Base-by-base conservation (phyloP, 2,797 vertebrate genomes). In the Tachyglossus aculeatus region DNA sequence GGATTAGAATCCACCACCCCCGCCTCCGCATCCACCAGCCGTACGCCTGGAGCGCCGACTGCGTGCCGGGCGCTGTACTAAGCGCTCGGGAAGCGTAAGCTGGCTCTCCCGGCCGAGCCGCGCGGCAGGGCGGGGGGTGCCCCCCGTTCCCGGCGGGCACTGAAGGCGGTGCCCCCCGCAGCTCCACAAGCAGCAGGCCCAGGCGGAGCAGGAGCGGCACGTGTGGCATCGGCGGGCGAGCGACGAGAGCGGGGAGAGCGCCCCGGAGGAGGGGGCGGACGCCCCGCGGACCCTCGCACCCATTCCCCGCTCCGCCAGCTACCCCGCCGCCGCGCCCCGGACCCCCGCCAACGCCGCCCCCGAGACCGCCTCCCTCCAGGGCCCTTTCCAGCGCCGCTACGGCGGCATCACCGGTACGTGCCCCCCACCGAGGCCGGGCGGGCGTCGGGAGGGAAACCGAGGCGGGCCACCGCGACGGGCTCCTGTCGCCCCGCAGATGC, bases 161-260 rank as follows among this genome's bases (percentile, higher is more conserved):
- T 2, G 24, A 51, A 7, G 8, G 13, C 9, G n/a, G 16, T 5
- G 19, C 39, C 29, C 66, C 73, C 90, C 88, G 65, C 93, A 99
- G 93, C 82, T 94, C 86, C 93, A 94, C 87, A 98, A 99, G 85
- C 97, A 98, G 90, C 97, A 98, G 11, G 94, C 95, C 2, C 95
- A 95, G 33, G 90, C 94, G 2, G 96, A 97, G 63, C 90, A 96
- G 0, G 96, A 96, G 32, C 92, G 97, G 44, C 98, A 99, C 80
- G 95, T 96, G 3, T 99, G 98, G 98, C 97, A 99, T 90, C 89
- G 97, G 16, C 95, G 94, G 78, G 97, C 98, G 75, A 99, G 98
- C 0, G 98, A 99, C 0, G 97, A 99, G 79, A 99, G 97, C 38
- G 95, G 96, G 4, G 98, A 98, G 85, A 96, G 96, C 0, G 77